Base-by-base conservation (phyloP, 2,888 invertebrate genomes). In the Amitus sp. region DNA sequence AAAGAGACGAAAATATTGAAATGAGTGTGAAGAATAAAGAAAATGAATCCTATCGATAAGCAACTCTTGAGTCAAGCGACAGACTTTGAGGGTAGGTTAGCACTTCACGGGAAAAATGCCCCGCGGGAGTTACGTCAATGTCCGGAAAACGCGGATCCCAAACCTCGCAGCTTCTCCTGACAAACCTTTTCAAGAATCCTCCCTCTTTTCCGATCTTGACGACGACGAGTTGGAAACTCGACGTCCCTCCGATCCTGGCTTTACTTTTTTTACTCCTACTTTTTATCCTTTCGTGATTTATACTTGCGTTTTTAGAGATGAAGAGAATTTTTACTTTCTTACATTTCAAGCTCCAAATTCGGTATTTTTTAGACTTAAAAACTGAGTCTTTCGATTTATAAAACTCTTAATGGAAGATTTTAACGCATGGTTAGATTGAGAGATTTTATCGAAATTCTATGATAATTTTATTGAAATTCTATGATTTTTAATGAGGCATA, bases 71-170 rank as follows among this genome's bases (percentile, higher is more conserved):
- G 66, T 66, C 62, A 69, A 70, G 66, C 65, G 66, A 62, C 61
- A 68, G 72, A 65, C 66, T 52, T 39, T 20, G 50, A 68, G 68
- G 67, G 69, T 67, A 49, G 68, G 72, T 65, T 62, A 70, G 73
- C 71, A 72, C 67, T 70, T 65, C 70, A 73, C 71, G 73, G 73
- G 71, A 73, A 80, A 80, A 80, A 76, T 79, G 76, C 74, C 80
- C 74, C 77, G 65, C 70, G 80, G 77, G 80, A 79, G 72, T 72
- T 73, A 72, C 76, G 79, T 79, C 80, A 79, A 80, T 78, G 78
- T 78, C 74, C 75, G 66, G 67, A 55, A 70, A 69, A 68, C 64
- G 65, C 48, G 43, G 50, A 54, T 15, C 28, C 43, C 54, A 40
- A 53, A 53, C 58, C 60, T 45, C 47, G 13, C 30, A 53, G 54